Conservation (phyloP, 23 tunicate genomes). For the Halocynthia roretzi region DNA sequence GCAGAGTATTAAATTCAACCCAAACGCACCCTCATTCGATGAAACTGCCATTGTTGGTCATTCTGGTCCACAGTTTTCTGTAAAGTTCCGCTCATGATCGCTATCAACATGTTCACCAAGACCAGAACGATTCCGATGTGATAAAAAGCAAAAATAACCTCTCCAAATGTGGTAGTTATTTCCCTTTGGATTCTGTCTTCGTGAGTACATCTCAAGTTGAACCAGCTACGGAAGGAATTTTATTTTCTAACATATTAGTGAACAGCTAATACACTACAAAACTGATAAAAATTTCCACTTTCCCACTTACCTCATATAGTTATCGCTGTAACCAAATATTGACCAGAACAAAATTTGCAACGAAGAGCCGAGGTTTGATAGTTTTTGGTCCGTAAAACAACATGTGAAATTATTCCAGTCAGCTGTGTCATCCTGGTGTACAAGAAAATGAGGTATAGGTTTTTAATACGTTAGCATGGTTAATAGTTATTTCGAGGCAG, state of each 20-base stretch:
- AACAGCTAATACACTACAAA: too few species aligned
- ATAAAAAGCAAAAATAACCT: conserved; percentile 19
- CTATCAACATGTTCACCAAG: conserved; percentile 20
- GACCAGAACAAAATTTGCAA: conserved; percentile 28
- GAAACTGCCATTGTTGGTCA: conserved; percentile 24
- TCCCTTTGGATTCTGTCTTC: not conserved
- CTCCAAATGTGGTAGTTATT: conserved; percentile 1
- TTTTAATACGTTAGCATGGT: too few species aligned
- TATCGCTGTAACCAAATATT: conserved; percentile 24
- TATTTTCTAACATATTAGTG: too few species aligned
- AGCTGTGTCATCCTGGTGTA: too few species aligned
- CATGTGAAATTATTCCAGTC: not conserved
- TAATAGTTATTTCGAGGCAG: too few species aligned
- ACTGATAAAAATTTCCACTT: too few species aligned
- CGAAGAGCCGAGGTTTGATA: not conserved
- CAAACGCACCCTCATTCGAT: conserved; percentile 18
- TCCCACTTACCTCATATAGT: not conserved
- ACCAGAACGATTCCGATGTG: conserved; percentile 30
- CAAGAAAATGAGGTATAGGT: too few species aligned
- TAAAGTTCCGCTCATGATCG: conserved; percentile 29
- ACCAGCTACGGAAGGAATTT: conserved; percentile 1
- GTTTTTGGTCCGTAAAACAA: conserved; percentile 10
- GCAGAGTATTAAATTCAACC: not conserved
- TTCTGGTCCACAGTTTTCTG: conserved; percentile 23
- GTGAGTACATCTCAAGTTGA: not conserved